Evolutionary conservation across 1,140 invertebrate species (phyloP).

Genomic region (Drosophila littoralis): DNA sequence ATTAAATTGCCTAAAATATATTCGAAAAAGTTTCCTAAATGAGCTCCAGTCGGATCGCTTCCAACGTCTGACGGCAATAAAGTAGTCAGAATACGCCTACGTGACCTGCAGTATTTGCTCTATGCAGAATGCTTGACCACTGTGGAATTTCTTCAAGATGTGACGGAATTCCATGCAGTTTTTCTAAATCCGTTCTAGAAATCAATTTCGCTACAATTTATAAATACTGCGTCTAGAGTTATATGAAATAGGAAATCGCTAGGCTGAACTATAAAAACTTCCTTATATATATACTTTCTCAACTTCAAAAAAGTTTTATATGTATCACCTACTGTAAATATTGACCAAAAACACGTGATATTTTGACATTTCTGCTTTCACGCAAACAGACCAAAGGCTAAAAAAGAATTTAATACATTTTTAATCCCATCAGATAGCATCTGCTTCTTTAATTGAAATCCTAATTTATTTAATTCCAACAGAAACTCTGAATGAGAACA

Average conservation of each 20-base stretch:
- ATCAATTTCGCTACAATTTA: neutral
- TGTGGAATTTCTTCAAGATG: constrained; percentile 28
- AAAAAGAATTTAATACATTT: neutral
- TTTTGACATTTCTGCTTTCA: no score
- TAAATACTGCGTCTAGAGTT: neutral
- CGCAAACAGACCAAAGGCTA: no score
- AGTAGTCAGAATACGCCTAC: constrained; percentile 23
- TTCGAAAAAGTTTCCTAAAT: constrained; percentile 53
- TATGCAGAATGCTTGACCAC: constrained; percentile 40
- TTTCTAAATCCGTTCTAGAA: constrained; percentile 7
- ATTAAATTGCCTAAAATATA: constrained; percentile 78
- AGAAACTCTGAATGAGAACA: constrained; percentile 4
- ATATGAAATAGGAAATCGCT: neutral
- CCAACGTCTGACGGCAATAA: constrained; percentile 44
- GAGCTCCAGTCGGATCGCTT: constrained; percentile 25
- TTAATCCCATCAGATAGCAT: neutral
- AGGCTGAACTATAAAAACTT: no score
- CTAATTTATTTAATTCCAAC: no score
- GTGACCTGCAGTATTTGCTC: constrained; percentile 25
- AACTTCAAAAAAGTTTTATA: no score
- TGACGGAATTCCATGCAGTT: constrained; percentile 14
- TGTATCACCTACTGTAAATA: no score
- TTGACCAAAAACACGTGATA: no score
- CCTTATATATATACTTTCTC: no score
- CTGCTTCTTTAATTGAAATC: neutral